Evolutionary conservation across 2,888 invertebrate species (phyloP), one percentile per base, ranked within the genome.

Genomic region (Dasypogon diadema): DNA sequence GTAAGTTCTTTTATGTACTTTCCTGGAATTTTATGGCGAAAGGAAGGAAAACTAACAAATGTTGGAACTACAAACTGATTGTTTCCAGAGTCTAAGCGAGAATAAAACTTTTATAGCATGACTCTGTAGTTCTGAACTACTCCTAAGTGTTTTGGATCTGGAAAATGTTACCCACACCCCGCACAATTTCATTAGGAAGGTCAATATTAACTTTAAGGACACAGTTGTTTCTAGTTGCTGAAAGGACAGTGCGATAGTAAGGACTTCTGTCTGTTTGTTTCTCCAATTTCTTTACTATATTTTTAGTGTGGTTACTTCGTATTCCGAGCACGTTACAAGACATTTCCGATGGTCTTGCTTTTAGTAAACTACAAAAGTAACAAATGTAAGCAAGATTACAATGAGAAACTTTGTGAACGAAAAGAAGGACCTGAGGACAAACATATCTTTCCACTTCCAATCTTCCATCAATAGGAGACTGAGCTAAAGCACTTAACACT

Each of bases 181-280:
- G 3, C 3, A 30, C 60, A 60, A 30, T 60, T 60, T 60, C 60
- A 60, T 60, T 60, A 60, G 26, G 30, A 58, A 58, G 60, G 60
- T 60, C 60, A 60, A 60, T 60, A 60, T 60, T 60, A 60, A 60
- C 60, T 60, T 21, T 51, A 26, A 37, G 24, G 30, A 58, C n/a
- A 30, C 37, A 60, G 37, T 37, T 60, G 37, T 6, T 60, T 60
- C 18, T 42, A 21, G n/a, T 60, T 37, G 18, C n/a, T 21, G n/a
- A 21, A 6, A n/a, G 37, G 60, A 60, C 34, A 58, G 8, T 6
- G n/a, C 24, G 10, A 55, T 12, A 22, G 10, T 10, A 42, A 26
- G 22, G n/a, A 65, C 26, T 14, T n/a, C 65, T 56, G 26, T 8
- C 48, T 48, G 46, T 65, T 65, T 65, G 21, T 24, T 21, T 24